Percentiles rank a stretch among this genome's conserved stretches.
phyloP scores from a whole-genome alignment of 2,888 invertebrate species.

The Tineola bisselliella region DNA sequence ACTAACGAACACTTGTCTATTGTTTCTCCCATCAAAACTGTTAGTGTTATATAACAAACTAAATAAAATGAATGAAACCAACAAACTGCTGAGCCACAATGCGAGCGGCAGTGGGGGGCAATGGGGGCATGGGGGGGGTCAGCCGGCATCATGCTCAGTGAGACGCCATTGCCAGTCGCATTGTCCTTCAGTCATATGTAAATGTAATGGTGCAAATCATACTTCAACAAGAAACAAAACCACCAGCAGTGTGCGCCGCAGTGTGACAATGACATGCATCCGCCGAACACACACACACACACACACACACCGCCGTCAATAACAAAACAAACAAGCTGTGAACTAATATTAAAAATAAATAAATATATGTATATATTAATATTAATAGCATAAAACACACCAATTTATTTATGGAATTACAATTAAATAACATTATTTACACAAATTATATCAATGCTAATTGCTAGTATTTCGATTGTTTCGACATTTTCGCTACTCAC shows the following conservation, averaged over 20 bases:
- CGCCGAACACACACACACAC: background rate
- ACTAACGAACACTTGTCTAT: background rate
- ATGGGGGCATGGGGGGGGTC: no score
- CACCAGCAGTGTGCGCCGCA: no score
- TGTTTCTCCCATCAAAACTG: background rate
- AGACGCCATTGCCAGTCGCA: no score
- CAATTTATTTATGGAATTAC: background rate
- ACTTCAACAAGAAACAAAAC: background rate
- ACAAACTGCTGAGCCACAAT: background rate
- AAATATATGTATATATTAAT: background rate
- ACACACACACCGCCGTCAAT: background rate
- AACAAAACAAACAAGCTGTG: slow-evolving; percentile 58
- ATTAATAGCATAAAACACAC: background rate
- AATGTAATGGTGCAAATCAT: slow-evolving; percentile 3
- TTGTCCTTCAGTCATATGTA: background rate
- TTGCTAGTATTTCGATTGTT: no score
- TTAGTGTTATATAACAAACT: background rate
- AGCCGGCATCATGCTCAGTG: no score
- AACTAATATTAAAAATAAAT: slow-evolving; percentile 31
- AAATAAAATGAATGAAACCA: background rate
- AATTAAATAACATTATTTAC: background rate
- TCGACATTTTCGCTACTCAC: no score
- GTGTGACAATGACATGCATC: background rate
- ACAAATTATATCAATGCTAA: background rate
- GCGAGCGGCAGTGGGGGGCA: no score